Evolutionary conservation across 2,797 vertebrate species (phyloP).

Genomic region (Gouania willdenowi): DNA sequence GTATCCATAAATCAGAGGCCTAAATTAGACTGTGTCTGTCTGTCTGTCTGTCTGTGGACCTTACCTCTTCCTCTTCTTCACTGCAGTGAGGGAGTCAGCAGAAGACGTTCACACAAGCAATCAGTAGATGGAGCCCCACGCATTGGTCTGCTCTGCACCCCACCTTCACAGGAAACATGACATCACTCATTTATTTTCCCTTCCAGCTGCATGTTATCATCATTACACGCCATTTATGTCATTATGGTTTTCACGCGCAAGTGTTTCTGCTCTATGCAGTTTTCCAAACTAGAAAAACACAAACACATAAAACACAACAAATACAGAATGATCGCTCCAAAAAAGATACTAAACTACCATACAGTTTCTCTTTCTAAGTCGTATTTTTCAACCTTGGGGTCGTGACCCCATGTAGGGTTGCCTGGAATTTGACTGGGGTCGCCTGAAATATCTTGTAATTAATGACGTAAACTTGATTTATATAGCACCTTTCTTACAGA

Average conservation of each 20-base stretch:
- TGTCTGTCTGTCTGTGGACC: constrained; percentile 27
- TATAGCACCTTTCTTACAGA: too few species aligned
- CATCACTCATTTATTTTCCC: constrained; percentile 60
- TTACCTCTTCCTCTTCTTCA: constrained; percentile 28
- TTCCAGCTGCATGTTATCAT: constrained; percentile 55
- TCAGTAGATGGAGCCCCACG: constrained; percentile 69
- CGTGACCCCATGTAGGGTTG: too few species aligned
- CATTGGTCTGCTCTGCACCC: constrained; percentile 40
- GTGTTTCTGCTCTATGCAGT: not conserved
- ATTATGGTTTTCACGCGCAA: constrained; percentile 33
- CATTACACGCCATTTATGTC: constrained; percentile 65
- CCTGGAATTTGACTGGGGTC: too few species aligned
- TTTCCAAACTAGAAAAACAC: too few species aligned
- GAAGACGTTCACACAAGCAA: constrained; percentile 4
- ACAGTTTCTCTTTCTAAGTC: too few species aligned
- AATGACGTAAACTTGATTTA: too few species aligned
- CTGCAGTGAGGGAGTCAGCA: constrained; percentile 43
- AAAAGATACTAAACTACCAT: too few species aligned
- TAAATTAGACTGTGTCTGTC: constrained; percentile 60
- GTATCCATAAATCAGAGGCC: constrained; percentile 66
- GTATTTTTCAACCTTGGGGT: too few species aligned
- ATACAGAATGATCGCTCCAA: too few species aligned
- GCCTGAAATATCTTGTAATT: too few species aligned
- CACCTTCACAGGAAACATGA: constrained; percentile 47
- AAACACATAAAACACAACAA: constrained; percentile 4